Evolutionary conservation across 2,113 vertebrate genomes (phyloP).

Genomic region (Vidua chalybeata): DNA sequence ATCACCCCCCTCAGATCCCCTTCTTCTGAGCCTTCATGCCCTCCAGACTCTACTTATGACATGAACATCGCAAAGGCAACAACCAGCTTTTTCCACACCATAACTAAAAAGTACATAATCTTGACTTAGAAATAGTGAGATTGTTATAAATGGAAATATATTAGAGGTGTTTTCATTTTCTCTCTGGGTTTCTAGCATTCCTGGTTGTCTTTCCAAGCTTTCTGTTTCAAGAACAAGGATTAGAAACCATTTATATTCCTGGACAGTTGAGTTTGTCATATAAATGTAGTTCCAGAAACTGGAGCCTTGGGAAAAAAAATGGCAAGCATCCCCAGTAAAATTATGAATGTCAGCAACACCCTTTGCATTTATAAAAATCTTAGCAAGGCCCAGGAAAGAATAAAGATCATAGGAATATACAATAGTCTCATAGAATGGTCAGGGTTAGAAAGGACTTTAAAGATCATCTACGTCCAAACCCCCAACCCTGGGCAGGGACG

Average conservation of each 20-base stretch:
- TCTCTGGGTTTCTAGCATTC: neutral
- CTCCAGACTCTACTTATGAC: neutral
- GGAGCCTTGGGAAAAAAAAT: neutral
- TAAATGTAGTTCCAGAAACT: neutral
- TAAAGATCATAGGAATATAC: neutral
- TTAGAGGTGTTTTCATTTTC: neutral
- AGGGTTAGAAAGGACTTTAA: neutral
- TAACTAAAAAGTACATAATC: neutral
- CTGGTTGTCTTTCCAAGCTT: neutral
- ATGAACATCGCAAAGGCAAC: neutral
- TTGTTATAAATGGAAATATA: neutral
- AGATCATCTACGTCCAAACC: neutral
- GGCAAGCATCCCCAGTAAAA: neutral
- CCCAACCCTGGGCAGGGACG: fast-evolving
- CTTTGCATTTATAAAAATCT: neutral
- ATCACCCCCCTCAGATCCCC: neutral
- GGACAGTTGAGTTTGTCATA: neutral
- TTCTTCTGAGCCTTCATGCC: fast-evolving
- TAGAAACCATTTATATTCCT: neutral
- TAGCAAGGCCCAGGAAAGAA: neutral
- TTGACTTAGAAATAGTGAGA: neutral
- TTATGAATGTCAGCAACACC: neutral
- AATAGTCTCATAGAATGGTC: neutral
- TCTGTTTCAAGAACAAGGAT: neutral
- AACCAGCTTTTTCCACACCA: neutral